Evolutionary conservation across 2,888 invertebrate genomes (phyloP), one percentile per base, ranked within the genome.

Genomic region (Sphaeridia pumilis): DNA sequence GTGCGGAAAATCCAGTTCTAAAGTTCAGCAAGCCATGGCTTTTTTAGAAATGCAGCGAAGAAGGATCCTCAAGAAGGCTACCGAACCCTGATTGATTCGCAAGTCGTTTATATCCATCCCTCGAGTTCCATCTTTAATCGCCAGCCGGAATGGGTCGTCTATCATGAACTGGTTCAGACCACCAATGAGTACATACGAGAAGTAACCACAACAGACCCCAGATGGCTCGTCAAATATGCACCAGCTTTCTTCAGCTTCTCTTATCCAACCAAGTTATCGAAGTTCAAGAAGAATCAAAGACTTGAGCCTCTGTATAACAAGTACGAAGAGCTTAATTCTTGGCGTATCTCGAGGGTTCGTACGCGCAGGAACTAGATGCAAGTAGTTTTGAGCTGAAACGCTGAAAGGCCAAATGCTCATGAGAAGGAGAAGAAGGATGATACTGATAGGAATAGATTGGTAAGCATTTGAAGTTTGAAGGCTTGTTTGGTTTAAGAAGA

Each of bases 121-220:
- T 94, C 94, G 1, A 92, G 92, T 70, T 89, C 97, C 0, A 76
- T 99, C 5, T 99, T 98, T 71, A 95, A 99, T 72, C 76, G 95
- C 50, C 97, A 98, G 70, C 98, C 98, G 0, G 97, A 98, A 73
- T 98, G 97, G 97, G 94, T 98, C 0, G 89, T 98, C 59, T 98
- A 98, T 70, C 97, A 98, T 69, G 98, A 99, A 72, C 73, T 99
- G 61, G 95, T 98, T 3, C 88, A 95, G 72, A 98, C 97, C 0
- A 97, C 97, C 0, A 97, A 97, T 69, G 97, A 97, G 70, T 98
- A 98, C 71, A 98, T 97, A 95, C 78, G 95, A 26, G 94, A 98
- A 73, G 95, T 97, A 12, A 92, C 90, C 0, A 88, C 92, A 0
- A 92, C 93, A 52, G 93, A 94, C 74, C 92, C 93, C 0, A 92